Conservation (phyloP, 2,888 invertebrate genomes). For the Ctena decussata region DNA sequence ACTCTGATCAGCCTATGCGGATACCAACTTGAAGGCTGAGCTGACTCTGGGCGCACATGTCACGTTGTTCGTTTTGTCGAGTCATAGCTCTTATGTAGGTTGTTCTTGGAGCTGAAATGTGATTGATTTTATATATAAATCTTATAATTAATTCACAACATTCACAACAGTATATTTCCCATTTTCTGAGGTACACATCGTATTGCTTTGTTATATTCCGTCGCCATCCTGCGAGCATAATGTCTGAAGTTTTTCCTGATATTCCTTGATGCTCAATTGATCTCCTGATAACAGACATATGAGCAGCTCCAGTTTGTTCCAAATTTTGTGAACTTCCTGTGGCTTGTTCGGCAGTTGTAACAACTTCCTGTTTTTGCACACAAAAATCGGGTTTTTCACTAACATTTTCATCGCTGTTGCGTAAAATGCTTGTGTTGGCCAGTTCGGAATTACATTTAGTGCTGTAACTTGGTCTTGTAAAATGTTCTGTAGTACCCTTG, state of each 20-base stretch:
- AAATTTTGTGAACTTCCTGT: slow-evolving; percentile 20
- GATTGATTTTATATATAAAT: not conserved
- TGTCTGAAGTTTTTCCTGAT: slow-evolving; percentile 10
- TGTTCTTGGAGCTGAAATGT: not conserved
- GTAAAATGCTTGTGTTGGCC: slow-evolving; percentile 37
- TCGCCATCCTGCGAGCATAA: slow-evolving; percentile 34
- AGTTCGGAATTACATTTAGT: slow-evolving; percentile 22
- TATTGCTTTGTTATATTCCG: slow-evolving; percentile 40
- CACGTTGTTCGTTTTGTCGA: too few species aligned
- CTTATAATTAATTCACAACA: too few species aligned
- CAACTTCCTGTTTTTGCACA: not conserved
- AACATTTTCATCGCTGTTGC: slow-evolving; percentile 22
- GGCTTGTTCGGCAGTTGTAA: slow-evolving; percentile 10
- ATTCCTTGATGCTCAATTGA: not conserved
- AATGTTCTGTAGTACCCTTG: slow-evolving; percentile 20
- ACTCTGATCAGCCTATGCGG: too few species aligned
- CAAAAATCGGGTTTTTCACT: not conserved
- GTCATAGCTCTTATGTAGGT: too few species aligned
- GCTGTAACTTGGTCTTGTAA: slow-evolving; percentile 13
- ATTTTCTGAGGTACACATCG: slow-evolving; percentile 18
- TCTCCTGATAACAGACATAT: slow-evolving; percentile 30
- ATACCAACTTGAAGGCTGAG: too few species aligned
- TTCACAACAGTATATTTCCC: slow-evolving; percentile 31
- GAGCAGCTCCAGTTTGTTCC: slow-evolving; percentile 18
- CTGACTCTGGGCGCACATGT: too few species aligned